Conservation (phyloP, 2,797 vertebrate genomes). For the Anguilla pacifica region DNA sequence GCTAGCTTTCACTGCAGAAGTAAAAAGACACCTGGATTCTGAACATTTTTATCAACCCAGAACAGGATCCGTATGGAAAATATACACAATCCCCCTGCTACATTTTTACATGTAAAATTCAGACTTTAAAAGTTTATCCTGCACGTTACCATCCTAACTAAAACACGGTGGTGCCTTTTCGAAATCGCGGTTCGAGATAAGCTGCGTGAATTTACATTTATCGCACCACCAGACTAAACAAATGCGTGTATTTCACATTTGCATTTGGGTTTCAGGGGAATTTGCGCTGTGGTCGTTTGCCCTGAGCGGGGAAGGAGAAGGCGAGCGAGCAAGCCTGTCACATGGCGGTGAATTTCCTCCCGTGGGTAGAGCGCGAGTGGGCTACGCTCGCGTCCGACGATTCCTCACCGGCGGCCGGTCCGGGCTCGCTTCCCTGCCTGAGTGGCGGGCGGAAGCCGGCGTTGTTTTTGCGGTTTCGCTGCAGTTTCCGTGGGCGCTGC, state of each 20-base stretch:
- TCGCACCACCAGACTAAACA: neutral
- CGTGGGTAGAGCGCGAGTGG: neutral
- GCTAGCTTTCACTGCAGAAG: neutral
- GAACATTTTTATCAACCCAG: neutral
- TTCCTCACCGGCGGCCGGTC: neutral
- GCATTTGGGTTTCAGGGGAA: neutral
- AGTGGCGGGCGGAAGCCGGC: slow-evolving; percentile 47
- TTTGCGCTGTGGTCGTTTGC: neutral
- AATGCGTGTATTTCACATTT: neutral
- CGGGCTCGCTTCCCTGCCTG: neutral
- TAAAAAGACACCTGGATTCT: neutral
- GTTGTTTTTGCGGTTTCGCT: slow-evolving; percentile 61
- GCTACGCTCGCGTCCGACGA: neutral
- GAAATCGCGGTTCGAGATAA: neutral
- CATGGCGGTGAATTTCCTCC: neutral
- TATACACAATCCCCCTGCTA: neutral
- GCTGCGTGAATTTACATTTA: too few relatives aligned
- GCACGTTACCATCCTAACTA: neutral
- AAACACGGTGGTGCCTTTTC: neutral
- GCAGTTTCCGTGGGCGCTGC: slow-evolving; percentile 52
- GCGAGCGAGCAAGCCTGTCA: neutral
- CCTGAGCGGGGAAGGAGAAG: neutral
- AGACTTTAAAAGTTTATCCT: neutral
- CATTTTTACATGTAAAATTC: neutral
- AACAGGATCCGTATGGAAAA: neutral